Conservation (phyloP, 2,888 invertebrate species). For the Apotomis capreana region DNA sequence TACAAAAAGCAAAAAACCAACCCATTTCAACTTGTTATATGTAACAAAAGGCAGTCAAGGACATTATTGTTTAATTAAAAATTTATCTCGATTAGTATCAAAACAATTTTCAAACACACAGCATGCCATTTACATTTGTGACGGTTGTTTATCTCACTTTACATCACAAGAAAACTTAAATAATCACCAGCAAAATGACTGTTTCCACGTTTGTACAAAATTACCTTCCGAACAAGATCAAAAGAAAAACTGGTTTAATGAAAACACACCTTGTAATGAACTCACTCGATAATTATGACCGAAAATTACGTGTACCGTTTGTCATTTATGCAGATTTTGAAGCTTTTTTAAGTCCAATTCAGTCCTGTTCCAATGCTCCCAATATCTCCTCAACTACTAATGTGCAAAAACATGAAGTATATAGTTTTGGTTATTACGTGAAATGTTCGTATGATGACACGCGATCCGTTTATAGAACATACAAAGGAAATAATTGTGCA, state of each 20-base stretch:
- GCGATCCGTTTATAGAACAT: background rate
- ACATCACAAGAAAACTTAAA: conserved; percentile 37
- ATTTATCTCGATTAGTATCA: conserved; percentile 29
- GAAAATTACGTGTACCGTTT: conserved; percentile 44
- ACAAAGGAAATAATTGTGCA: background rate
- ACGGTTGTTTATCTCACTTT: conserved; percentile 43
- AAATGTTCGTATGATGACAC: conserved; percentile 12
- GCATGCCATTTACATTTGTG: too few species aligned
- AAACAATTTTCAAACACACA: too few species aligned
- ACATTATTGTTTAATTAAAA: conserved; percentile 49
- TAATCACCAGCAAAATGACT: conserved; percentile 41
- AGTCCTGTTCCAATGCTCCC: conserved; percentile 42
- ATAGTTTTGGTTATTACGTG: conserved; percentile 6
- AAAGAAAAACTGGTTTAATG: conserved; percentile 7
- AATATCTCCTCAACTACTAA: too few species aligned
- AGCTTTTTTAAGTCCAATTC: conserved; percentile 47
- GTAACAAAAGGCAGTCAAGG: too few species aligned
- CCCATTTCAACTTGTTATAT: too few species aligned
- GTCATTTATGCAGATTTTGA: conserved; percentile 48
- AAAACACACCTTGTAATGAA: conserved; percentile 31
- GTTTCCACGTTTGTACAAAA: conserved; percentile 42
- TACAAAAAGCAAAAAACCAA: too few species aligned
- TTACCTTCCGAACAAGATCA: conserved; percentile 28
- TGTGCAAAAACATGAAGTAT: conserved; percentile 44
- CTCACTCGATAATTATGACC: conserved; percentile 42